These are phyloP conservation scores for Nasonia longicornis DNA, from an alignment of 1,140 invertebrate genomes.

Conservation along the genomic window DNA sequence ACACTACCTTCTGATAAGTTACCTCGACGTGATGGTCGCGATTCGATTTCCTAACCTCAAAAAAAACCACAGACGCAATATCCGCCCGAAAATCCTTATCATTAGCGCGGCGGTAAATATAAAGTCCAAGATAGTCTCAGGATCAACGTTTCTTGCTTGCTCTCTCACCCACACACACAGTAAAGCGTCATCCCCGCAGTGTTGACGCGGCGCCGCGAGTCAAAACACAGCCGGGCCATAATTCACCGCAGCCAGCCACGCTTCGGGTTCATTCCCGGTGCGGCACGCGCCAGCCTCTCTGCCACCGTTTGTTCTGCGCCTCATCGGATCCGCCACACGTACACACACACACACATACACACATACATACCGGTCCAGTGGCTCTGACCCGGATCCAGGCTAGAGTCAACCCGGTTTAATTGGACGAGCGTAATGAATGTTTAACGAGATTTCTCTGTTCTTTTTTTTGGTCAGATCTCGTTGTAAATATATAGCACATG, in stretches of 20 bases:
- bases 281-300: background rate
- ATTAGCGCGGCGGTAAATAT: background rate
- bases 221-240: conserved; percentile 46
- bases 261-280: background rate
- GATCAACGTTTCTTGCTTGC: background rate
- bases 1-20: background rate
- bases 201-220: background rate
- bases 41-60: background rate
- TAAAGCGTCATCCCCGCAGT: background rate
- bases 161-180: no score
- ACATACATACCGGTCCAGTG: background rate
- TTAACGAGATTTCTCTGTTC: conserved; percentile 11
- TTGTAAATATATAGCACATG: background rate
- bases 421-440: background rate
- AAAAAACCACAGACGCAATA: background rate
- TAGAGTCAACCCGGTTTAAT: conserved; percentile 13
- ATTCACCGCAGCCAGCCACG: conserved; percentile 50
- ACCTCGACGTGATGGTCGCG: background rate
- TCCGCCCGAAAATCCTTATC: background rate
- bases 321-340: conserved; percentile 15
- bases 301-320: background rate
- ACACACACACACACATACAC: background rate
- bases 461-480: background rate
- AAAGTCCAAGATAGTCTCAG: background rate
- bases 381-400: background rate